Evolutionary conservation across 23 tunicate species (phyloP).

Genomic region (Ascidia mentula): DNA sequence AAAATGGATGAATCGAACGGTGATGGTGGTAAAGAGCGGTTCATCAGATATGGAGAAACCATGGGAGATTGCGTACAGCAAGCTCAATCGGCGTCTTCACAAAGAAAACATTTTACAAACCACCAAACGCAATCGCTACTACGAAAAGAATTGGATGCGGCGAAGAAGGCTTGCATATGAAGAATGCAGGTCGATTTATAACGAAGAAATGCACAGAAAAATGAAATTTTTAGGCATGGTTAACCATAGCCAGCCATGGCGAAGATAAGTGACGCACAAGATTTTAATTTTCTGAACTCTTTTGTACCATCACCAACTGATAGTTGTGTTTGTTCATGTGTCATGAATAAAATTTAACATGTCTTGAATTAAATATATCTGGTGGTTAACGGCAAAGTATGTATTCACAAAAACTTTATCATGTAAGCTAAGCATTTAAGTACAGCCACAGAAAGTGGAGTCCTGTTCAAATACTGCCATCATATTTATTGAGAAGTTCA

Average conservation of each 20-base stretch:
- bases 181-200: constrained; percentile 48
- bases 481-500: too few relatives aligned
- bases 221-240: constrained; percentile 40
- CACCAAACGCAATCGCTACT: constrained; percentile 72
- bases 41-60: neutral
- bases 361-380: too few relatives aligned
- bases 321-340: too few relatives aligned
- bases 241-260: constrained; percentile 69
- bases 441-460: too few relatives aligned
- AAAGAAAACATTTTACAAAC: constrained; percentile 37
- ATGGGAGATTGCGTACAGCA: constrained; percentile 24
- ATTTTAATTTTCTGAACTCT: too few relatives aligned
- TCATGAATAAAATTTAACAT: too few relatives aligned
- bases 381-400: too few relatives aligned
- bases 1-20: constrained; percentile 56
- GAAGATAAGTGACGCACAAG: too few relatives aligned
- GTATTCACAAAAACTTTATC: too few relatives aligned
- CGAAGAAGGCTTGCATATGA: constrained; percentile 71
- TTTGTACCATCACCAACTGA: too few relatives aligned
- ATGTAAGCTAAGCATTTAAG: too few relatives aligned
- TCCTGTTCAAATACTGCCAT: too few relatives aligned
- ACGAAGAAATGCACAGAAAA: constrained; percentile 60
- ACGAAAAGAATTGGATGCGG: constrained; percentile 71
- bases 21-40: neutral
- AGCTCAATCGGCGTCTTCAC: constrained; percentile 13